Percentiles rank a stretch among this genome's conserved stretches.
Evolutionary conservation across 37 sponge, comb jelly and placozoan genomes (phyloP).

Genomic region (Chondrilla cf. caribensis): DNA sequence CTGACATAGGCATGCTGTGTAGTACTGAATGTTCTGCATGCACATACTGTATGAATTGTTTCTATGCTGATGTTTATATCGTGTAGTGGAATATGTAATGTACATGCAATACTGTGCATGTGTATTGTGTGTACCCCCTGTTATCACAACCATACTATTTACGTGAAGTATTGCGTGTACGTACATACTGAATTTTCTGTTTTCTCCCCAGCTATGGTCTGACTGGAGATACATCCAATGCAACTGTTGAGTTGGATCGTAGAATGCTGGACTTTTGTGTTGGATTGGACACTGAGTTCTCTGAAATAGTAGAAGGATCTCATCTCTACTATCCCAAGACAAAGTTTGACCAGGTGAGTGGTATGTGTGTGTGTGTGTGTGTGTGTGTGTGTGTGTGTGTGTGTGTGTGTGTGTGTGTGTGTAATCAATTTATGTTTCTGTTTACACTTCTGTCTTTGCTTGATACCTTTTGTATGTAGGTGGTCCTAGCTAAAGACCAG

Average conservation of each 20-base stretch:
- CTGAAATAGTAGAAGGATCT: conserved; percentile 85
- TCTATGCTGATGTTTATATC: no score
- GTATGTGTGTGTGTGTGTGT: background rate
- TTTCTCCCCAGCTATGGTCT: conserved; percentile 34
- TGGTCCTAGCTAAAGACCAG: conserved; percentile 74
- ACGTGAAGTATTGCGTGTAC: no score
- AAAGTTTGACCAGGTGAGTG: conserved; percentile 70
- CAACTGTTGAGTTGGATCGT: conserved; percentile 80
- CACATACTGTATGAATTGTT: no score
- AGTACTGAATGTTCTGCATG: no score
- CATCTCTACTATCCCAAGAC: conserved; percentile 89
- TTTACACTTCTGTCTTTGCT: background rate
- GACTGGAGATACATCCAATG: conserved; percentile 69
- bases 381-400: background rate
- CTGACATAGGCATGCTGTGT: no score
- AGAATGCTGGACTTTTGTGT: conserved; percentile 89
- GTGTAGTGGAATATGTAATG: no score
- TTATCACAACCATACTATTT: no score
- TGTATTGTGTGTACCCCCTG: no score
- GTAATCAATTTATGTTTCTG: background rate
- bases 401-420: background rate
- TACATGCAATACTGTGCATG: no score
- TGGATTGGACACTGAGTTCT: conserved; percentile 87
- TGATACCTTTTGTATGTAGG: conserved; percentile 17
- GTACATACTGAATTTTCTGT: no score